Evolutionary conservation across 1,140 invertebrate species (phyloP).

Genomic region (Drosophila guanche): DNA sequence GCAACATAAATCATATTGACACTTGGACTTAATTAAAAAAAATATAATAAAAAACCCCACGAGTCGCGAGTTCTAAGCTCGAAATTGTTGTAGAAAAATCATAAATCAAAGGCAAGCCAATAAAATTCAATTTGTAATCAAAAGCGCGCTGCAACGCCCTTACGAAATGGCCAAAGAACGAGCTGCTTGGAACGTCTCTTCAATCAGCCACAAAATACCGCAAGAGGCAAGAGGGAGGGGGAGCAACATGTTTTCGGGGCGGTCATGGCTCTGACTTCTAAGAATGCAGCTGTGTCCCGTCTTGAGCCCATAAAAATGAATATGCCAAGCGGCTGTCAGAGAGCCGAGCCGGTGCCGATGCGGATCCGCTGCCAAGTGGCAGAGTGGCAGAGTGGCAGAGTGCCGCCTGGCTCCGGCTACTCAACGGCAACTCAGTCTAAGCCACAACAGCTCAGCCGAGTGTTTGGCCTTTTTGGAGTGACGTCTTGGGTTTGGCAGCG

Average conservation of each 20-base stretch:
- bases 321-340: conserved; percentile 74
- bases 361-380: not conserved
- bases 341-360: conserved; percentile 62
- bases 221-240: conserved; percentile 31
- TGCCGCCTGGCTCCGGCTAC: conserved; percentile 49
- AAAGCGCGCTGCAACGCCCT: conserved; percentile 63
- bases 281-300: conserved; percentile 60
- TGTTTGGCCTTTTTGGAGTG: conserved; percentile 64
- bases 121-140: conserved; percentile 81
- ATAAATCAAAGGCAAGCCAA: conserved; percentile 76
- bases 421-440: conserved; percentile 33
- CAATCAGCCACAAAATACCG: conserved; percentile 46
- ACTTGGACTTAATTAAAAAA: conserved; percentile 71
- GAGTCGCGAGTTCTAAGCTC: conserved; percentile 39
- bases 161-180: conserved; percentile 30
- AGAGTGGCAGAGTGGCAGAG: too few relatives aligned
- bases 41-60: conserved; percentile 11
- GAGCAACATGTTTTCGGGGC: not conserved
- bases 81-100: conserved; percentile 55
- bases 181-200: conserved; percentile 2
- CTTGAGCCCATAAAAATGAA: conserved; percentile 70
- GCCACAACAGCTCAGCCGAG: conserved; percentile 34
- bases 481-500: conserved; percentile 68
- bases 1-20: conserved; percentile 73
- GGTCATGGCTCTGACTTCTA: conserved; percentile 58